Evolutionary conservation across 2,888 invertebrate genomes (phyloP).

Genomic region (Copidosoma aretas): DNA sequence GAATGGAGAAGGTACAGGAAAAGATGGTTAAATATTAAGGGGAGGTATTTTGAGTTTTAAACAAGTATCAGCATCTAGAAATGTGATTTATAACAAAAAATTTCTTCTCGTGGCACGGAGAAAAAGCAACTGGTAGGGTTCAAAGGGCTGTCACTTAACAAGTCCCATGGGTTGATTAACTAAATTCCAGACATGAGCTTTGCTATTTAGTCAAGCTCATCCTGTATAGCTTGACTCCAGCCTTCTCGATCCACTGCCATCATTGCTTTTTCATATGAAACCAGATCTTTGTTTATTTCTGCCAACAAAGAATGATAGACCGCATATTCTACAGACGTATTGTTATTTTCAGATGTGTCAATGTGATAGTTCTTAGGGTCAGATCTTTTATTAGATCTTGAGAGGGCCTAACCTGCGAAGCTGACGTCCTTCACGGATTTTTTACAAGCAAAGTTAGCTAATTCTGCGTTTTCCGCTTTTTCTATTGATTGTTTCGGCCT

Average conservation of each 20-base stretch:
- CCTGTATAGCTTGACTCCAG: conserved; percentile 42
- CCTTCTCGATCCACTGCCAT: background rate
- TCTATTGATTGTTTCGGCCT: too few relatives aligned
- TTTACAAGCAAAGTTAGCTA: background rate
- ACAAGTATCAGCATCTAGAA: too few relatives aligned
- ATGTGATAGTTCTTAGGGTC: background rate
- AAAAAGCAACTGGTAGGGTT: too few relatives aligned
- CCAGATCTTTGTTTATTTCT: background rate
- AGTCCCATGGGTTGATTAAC: background rate
- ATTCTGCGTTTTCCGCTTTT: too few relatives aligned
- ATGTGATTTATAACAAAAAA: too few relatives aligned
- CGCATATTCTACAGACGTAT: background rate
- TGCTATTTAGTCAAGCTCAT: conserved; percentile 39
- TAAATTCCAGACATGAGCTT: background rate
- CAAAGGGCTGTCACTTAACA: too few relatives aligned
- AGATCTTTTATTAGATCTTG: background rate
- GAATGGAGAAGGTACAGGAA: too few relatives aligned
- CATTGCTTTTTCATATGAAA: conserved; percentile 1
- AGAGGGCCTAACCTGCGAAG: background rate
- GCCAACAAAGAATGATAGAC: background rate
- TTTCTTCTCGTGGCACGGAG: too few relatives aligned
- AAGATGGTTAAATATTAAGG: too few relatives aligned
- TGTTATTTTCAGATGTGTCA: background rate
- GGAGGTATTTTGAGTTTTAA: too few relatives aligned
- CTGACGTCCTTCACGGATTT: background rate